Base-by-base conservation (phyloP, 2,888 invertebrate species). In the Melitaea athalia region DNA sequence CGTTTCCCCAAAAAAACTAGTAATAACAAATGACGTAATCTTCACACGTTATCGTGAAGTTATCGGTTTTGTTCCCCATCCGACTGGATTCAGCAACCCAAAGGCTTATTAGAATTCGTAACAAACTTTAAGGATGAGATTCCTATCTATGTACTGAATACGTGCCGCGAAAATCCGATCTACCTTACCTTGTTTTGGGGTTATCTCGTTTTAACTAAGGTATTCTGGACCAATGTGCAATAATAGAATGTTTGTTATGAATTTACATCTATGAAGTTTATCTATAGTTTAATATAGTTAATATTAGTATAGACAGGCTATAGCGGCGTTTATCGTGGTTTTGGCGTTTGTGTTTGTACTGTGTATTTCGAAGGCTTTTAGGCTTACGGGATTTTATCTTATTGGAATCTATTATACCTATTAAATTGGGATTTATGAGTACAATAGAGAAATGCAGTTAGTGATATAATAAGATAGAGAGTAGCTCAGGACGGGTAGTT, bases 101-200 rank as follows among this genome's bases (percentile, higher is more conserved):
- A 76, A 74, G 76, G 79, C 84, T 86, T 86, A 88, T 89, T 89
- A 87, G 87, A 87, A 90, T 89, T 86, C 88, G 77, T 80, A 81
- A 82, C 85, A 85, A 89, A 89, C 79, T 87, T 88, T 85, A 78
- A 80, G 83, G 83, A 78, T 84, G 81, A 84, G 86, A 88, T 88
- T 86, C 85, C 83, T 87, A 88, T 88, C 85, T 83, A 79, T 53
- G 53, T 55, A 55, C 33, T 12, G 75, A 75, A 77, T 82, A 85
- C 84, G 85, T 87, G 84, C 79, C 77, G 72, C 68, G 81, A 73
- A 73, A 73, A 68, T 68, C 60, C 67, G 63, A 70, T 70, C 64
- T 60, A 64, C 70, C 70, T 55, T 68, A 62, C 64, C 64, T 47
- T 63, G 59, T 64, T 64, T 63, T 59, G 63, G 38, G 70, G 50